A percentile compares a stretch with the other conserved stretches of the same genome.
Conservation (phyloP, 2,888 invertebrate species). For the Rhagonycha fulva region DNA sequence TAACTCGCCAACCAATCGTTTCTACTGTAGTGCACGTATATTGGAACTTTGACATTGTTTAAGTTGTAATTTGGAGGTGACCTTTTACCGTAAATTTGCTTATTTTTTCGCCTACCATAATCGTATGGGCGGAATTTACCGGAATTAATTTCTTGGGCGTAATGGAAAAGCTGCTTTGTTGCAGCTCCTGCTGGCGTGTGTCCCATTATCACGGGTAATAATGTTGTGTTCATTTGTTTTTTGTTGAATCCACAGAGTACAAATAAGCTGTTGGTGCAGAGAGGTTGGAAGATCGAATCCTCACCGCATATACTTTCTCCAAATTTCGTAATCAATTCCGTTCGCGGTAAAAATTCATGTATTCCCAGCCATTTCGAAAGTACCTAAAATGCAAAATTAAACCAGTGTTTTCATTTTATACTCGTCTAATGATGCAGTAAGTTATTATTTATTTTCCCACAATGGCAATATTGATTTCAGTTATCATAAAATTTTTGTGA, state of each 20-base stretch:
- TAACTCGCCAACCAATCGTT: constrained; percentile 57
- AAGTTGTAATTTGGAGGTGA: constrained; percentile 52
- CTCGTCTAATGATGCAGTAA: not conserved
- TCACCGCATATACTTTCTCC: constrained; percentile 62
- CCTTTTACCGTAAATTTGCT: constrained; percentile 39
- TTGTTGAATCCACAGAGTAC: constrained; percentile 65
- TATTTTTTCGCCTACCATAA: constrained; percentile 52
- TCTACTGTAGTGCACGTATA: constrained; percentile 54
- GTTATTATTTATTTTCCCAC: not conserved
- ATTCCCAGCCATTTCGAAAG: constrained; percentile 46
- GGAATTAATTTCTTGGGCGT: constrained; percentile 33
- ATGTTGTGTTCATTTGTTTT: constrained; percentile 57
- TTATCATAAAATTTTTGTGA: not conserved
- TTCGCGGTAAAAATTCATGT: constrained; percentile 68
- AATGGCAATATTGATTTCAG: not conserved
- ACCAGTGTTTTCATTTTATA: not conserved
- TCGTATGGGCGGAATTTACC: constrained; percentile 63
- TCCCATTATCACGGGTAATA: constrained; percentile 33
- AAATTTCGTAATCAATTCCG: constrained; percentile 57
- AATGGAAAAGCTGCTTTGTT: constrained; percentile 36
- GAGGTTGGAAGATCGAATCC: constrained; percentile 58
- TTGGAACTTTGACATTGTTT: constrained; percentile 48
- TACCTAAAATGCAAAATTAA: not conserved
- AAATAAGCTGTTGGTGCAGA: constrained; percentile 71
- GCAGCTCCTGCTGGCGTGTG: constrained; percentile 37